Base-by-base conservation (phyloP, 2,113 vertebrate species). In the Leptosomus discolor region DNA sequence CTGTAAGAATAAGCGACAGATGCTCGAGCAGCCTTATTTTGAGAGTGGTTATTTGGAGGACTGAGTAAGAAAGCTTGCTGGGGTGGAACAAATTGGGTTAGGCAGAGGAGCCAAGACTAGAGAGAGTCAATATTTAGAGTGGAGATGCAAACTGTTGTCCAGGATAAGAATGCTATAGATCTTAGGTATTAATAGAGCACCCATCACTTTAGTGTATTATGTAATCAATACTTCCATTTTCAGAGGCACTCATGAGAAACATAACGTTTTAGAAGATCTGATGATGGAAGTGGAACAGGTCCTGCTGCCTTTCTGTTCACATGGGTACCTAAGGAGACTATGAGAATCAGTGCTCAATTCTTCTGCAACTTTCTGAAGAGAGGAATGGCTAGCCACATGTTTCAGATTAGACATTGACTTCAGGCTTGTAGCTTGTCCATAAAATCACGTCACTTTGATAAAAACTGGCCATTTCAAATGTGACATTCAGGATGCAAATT, bases 401-500 rank as follows among this genome's bases (percentile, higher is more conserved):
- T 86, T 83, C 65, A 58, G 46, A 37, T 78, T 57, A 81, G 64
- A 71, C 85, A 57, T 4, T 68, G 41, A 88, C 91, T 87, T 92
- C 7, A 14, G 85, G 22, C 69, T 85, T 93, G 53, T 65, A 94
- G 16, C 63, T 68, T 64, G 46, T 61, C 61, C 81, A 67, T 45
- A 67, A n/a, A 84, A 85, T 45, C 60, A 60, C 20, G 46, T 60
- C 9, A 37, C 84, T 94, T 94, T 94, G 54, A 85, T 94, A 73
- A 45, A 46, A 65, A 22, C 36, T 90, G n/a, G 39, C 51, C 29
- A 75, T 94, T 97, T 97, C 26, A 90, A 63, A 97, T 92, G 37
- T 54, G 84, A 97, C 92, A 91, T 92, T 61, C 54, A 64, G 86
- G 90, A 91, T 96, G 69, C 76, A 92, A 88, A 41, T 92, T 69